A percentile compares a stretch with the other conserved stretches of the same genome.
These are phyloP conservation scores for Cosmopolites sordidus DNA, from an alignment of 2,888 invertebrate species.

Conservation along the genomic window DNA sequence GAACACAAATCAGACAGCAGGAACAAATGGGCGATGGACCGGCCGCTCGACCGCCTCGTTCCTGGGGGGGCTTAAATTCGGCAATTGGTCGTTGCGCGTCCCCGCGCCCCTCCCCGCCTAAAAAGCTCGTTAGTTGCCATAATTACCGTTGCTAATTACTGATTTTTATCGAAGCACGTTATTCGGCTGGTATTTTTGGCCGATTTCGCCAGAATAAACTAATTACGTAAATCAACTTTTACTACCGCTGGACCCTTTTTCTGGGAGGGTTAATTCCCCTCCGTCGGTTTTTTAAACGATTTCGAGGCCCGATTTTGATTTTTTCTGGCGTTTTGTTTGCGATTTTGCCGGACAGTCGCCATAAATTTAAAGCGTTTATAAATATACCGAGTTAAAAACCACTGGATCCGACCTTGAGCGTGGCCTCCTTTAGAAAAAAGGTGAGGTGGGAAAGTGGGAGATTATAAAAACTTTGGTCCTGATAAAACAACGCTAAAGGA, in stretches of 20 bases:
- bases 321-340: too few relatives aligned
- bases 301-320: too few relatives aligned
- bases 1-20: slow-evolving; percentile 42
- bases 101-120: slow-evolving; percentile 24
- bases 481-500: too few relatives aligned
- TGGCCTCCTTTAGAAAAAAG: too few relatives aligned
- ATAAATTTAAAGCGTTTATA: too few relatives aligned
- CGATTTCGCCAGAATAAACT: slow-evolving; percentile 29
- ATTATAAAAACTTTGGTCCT: too few relatives aligned
- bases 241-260: neutral
- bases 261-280: too few relatives aligned
- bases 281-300: too few relatives aligned
- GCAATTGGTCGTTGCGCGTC: slow-evolving; percentile 24
- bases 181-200: slow-evolving; percentile 43
- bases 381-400: too few relatives aligned
- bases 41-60: slow-evolving; percentile 31
- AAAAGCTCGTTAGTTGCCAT: slow-evolving; percentile 50
- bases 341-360: too few relatives aligned
- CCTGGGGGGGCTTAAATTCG: slow-evolving; percentile 38
- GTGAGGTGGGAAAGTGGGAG: too few relatives aligned
- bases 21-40: slow-evolving; percentile 40
- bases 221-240: slow-evolving; percentile 2
- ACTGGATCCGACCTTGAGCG: too few relatives aligned
- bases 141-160: slow-evolving; percentile 51
- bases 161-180: slow-evolving; percentile 50